Base-by-base conservation (phyloP, 1,140 invertebrate species). In the Choristoneura fumiferana region DNA sequence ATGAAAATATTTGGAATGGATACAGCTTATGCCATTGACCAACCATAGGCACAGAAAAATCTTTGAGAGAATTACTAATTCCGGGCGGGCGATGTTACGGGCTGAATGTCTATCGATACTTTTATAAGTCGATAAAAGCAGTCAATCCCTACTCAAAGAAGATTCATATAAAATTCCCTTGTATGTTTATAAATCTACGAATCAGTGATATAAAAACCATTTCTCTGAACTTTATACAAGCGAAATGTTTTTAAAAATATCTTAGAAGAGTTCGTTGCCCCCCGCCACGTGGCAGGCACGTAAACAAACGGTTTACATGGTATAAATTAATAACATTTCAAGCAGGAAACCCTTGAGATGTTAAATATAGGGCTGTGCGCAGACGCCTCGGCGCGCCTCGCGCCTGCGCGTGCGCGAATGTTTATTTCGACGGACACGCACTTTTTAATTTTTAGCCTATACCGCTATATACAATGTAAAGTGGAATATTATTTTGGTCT, bases 271-370 rank as follows among this genome's bases (percentile, higher is more conserved):
- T 78, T 83, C 80, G 63, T 71, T 73, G 77, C 54, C 70, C 22
- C 81, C 62, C 52, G 71, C 70, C 80, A 84, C 76, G 81, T 81
- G 78, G 74, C 65, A 38, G 35, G 60, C 54, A 58, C 67, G 72
- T 81, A 79, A 85, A 85, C 75, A 85, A 81, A 78, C 70, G 62
- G 69, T 69, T 70, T 69, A 69, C 64, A 69, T 69, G 72, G 70
- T 78, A 78, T 78, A 81, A 78, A 81, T 81, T 84, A 82, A 84
- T 81, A 84, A 80, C 76, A 79, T 78, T 77, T 73, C 67, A 62
- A 67, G 71, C 77, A 85, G 81, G 79, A 85, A 85, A 85, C 84
- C 77, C 84, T 87, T 80, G 73, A 78, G 73, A 65, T 67, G 76
- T 72, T 85, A 85, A 76, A 84, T 83, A 81, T 85, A 81, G 76